Conservation (phyloP, 2,797 vertebrate species). For the Parambassis ranga region DNA sequence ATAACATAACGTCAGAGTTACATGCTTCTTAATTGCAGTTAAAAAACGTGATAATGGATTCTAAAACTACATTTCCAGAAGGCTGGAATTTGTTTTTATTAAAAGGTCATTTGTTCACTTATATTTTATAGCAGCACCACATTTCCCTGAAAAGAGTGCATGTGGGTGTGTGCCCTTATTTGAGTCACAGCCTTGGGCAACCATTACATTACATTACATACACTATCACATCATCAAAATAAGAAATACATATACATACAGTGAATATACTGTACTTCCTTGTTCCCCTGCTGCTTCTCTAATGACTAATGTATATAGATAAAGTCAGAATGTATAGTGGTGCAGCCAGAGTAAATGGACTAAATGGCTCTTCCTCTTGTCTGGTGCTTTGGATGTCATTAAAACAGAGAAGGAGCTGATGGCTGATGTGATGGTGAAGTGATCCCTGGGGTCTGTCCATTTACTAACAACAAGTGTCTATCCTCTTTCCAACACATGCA, state of each 20-base stretch:
- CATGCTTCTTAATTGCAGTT: too few species aligned
- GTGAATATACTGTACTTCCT: too few species aligned
- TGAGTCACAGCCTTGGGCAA: slow-evolving; percentile 28
- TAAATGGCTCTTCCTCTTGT: neutral
- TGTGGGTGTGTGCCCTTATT: too few species aligned
- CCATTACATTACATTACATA: slow-evolving; percentile 6
- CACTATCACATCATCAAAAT: slow-evolving; percentile 31
- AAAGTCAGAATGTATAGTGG: neutral
- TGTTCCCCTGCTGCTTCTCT: slow-evolving; percentile 32
- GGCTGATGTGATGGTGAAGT: slow-evolving; percentile 2
- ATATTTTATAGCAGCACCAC: neutral
- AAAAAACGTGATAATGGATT: too few species aligned
- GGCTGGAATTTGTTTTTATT: too few species aligned
- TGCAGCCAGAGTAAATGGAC: slow-evolving; percentile 13
- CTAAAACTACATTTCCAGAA: too few species aligned
- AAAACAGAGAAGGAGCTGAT: slow-evolving; percentile 17
- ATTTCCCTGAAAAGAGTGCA: too few species aligned
- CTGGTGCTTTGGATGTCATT: slow-evolving; percentile 22
- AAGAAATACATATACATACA: slow-evolving; percentile 5
- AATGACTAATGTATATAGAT: slow-evolving; percentile 21
- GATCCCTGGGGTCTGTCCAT: slow-evolving; percentile 13
- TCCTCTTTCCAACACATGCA: neutral
- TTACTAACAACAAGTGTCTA: neutral
- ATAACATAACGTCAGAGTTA: neutral
- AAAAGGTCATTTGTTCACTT: neutral